Evolutionary conservation across 2,888 invertebrate species (phyloP).

Genomic region (Notodonta dromedarius): DNA sequence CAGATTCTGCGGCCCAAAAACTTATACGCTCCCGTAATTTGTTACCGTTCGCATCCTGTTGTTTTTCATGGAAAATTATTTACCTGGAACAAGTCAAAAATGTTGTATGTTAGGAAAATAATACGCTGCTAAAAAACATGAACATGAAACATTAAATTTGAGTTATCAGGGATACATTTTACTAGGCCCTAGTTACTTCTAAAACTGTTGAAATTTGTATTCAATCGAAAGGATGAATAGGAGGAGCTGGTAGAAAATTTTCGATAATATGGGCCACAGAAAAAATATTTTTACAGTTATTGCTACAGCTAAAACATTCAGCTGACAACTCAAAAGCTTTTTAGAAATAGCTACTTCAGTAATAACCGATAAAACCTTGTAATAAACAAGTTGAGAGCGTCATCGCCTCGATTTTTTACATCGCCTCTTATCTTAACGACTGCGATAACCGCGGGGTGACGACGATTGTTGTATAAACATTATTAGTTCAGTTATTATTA

Average conservation of each 20-base stretch:
- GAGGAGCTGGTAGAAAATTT: too few relatives aligned
- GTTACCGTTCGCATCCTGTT: too few relatives aligned
- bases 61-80: conserved; percentile 10
- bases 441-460: conserved; percentile 32
- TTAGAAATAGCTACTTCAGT: not conserved
- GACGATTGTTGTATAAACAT: conserved; percentile 37
- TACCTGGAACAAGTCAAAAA: conserved; percentile 34
- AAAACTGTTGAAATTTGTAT: too few relatives aligned
- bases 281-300: too few relatives aligned
- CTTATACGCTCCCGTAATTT: conserved; percentile 4
- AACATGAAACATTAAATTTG: too few relatives aligned
- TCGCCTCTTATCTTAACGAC: conserved; percentile 35
- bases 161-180: too few relatives aligned
- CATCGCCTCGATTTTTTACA: conserved; percentile 15
- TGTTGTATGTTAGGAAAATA: not conserved
- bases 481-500: conserved; percentile 32
- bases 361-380: not conserved
- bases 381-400: not conserved
- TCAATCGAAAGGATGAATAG: too few relatives aligned
- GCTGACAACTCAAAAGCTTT: too few relatives aligned
- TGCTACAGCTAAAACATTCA: too few relatives aligned
- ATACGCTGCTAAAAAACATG: too few relatives aligned
- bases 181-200: too few relatives aligned
- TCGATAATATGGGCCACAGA: too few relatives aligned
- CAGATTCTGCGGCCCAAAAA: conserved; percentile 13